Percentiles rank a stretch among this genome's conserved stretches.
These are phyloP conservation scores for Macaria liturata DNA, from an alignment of 2,888 invertebrate species.

Conservation along the genomic window DNA sequence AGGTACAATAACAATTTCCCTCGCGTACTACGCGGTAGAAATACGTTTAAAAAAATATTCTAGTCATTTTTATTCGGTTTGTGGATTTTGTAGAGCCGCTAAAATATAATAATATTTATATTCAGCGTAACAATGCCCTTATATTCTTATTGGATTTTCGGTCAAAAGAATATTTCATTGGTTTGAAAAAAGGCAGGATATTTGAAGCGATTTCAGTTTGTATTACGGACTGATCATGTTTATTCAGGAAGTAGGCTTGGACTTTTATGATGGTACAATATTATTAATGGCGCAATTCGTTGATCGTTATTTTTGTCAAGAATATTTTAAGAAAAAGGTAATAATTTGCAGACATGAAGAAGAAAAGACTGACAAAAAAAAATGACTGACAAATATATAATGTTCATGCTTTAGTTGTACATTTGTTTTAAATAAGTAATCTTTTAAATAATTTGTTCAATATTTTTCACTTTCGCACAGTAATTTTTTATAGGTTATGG, in stretches of 20 bases:
- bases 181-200: conserved; percentile 21
- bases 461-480: no score
- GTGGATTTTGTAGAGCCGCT: conserved; percentile 16
- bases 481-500: no score
- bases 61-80: conserved; percentile 14
- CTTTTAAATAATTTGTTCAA: no score
- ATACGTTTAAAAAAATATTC: conserved; percentile 14
- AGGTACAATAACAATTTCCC: conserved; percentile 18
- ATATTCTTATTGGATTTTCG: conserved; percentile 30
- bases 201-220: neutral
- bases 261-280: no score
- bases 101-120: conserved; percentile 22
- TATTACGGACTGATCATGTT: conserved; percentile 1
- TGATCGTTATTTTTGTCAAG: no score
- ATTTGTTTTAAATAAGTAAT: no score
- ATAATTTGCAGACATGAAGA: no score
- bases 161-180: conserved; percentile 32
- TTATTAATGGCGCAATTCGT: no score
- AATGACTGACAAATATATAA: no score
- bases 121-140: conserved; percentile 16
- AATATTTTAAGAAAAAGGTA: no score
- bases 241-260: neutral
- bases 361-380: no score
- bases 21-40: neutral
- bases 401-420: no score